Evolutionary conservation across 2,797 vertebrate species (phyloP).

Genomic region (Pachyuromys duprasi): DNA sequence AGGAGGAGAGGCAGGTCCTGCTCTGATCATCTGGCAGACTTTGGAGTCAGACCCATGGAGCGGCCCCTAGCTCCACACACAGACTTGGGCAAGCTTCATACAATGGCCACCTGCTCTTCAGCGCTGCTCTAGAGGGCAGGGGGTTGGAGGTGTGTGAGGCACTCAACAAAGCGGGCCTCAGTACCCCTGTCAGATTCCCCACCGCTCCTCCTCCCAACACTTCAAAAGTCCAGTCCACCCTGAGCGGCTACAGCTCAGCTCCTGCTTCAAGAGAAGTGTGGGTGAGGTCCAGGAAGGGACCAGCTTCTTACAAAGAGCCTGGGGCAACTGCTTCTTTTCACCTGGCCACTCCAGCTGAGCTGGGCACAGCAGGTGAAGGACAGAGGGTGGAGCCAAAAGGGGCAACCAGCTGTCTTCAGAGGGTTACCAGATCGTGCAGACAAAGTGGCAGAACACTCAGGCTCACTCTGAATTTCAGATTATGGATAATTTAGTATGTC

Average conservation of each 20-base stretch:
- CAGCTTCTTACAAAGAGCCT: neutral
- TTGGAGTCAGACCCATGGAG: neutral
- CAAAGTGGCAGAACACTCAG: neutral
- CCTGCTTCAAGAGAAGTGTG: neutral
- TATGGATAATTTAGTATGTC: neutral
- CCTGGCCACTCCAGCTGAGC: neutral
- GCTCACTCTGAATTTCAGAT: neutral
- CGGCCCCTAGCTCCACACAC: neutral
- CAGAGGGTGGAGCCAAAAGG: neutral
- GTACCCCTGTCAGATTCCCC: neutral
- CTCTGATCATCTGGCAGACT: neutral
- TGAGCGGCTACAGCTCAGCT: neutral
- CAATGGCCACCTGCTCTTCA: neutral
- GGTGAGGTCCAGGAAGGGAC: neutral
- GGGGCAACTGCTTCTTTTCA: neutral
- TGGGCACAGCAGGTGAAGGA: neutral
- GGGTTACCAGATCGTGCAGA: neutral
- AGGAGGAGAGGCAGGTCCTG: neutral
- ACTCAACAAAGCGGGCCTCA: accelerated
- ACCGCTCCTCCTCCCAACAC: neutral
- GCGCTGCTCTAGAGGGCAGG: neutral
- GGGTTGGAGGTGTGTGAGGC: accelerated
- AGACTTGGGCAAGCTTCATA: neutral
- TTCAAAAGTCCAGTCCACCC: neutral
- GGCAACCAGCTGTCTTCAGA: neutral